Evolutionary conservation across 2,113 vertebrate genomes (phyloP).

Genomic region (Ivindomyrus marchei): DNA sequence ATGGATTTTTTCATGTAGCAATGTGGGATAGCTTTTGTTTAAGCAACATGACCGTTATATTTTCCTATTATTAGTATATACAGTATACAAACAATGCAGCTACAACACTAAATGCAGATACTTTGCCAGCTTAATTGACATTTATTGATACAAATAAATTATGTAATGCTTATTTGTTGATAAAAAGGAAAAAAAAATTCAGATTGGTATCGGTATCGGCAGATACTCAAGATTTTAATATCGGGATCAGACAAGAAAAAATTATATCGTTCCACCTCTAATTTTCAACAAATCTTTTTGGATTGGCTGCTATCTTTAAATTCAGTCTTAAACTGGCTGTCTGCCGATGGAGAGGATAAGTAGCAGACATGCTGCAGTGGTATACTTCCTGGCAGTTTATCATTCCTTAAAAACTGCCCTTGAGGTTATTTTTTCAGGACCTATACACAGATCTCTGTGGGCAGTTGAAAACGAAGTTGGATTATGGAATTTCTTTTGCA

Average conservation of each 20-base stretch:
- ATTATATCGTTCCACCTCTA: neutral
- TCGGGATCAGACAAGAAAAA: neutral
- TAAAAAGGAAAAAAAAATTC: neutral
- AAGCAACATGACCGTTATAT: neutral
- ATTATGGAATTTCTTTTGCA: conserved; percentile 3
- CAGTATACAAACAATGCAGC: neutral
- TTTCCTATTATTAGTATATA: neutral
- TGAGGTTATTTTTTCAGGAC: neutral
- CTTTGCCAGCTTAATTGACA: neutral
- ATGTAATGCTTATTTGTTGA: neutral
- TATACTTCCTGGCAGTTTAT: neutral
- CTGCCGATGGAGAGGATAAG: neutral
- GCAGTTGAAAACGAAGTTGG: neutral
- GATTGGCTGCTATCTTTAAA: neutral
- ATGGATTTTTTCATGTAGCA: neutral
- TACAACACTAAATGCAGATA: neutral
- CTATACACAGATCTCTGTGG: neutral
- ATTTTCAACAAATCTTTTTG: neutral
- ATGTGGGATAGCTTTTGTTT: neutral
- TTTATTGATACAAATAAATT: neutral
- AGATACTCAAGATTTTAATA: neutral
- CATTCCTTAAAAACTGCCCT: neutral
- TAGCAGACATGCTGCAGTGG: neutral
- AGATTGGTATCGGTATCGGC: neutral
- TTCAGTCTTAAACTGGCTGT: neutral